These are phyloP conservation scores for Pampusana beccarii DNA, from an alignment of 2,113 vertebrate genomes.

Conservation along the genomic window DNA sequence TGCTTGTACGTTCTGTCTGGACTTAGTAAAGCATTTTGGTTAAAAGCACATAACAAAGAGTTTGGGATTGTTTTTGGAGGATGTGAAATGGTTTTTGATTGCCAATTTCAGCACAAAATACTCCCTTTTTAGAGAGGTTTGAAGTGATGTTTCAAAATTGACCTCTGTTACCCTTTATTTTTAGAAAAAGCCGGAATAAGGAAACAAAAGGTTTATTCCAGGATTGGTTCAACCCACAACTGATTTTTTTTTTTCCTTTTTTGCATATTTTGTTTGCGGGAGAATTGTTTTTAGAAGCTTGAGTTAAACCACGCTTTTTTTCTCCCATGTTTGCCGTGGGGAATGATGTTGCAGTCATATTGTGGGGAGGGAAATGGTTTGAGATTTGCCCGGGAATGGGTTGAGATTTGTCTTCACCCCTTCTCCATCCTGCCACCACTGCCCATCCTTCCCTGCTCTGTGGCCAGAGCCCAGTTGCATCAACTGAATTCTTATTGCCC, in stretches of 20 bases:
- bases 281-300: neutral
- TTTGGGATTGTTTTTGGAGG: neutral
- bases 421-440: neutral
- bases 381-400: neutral
- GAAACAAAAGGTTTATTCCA: neutral
- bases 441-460: accelerated
- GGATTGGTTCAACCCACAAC: neutral
- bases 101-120: neutral
- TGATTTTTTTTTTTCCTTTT: neutral
- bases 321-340: accelerated
- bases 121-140: neutral
- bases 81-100: conserved; percentile 23
- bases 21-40: conserved; percentile 34
- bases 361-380: neutral
- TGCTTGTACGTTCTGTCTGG: neutral
- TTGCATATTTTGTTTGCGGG: neutral
- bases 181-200: neutral
- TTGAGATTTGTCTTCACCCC: neutral
- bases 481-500: neutral
- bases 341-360: neutral
- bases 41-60: conserved; percentile 12
- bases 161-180: neutral
- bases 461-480: accelerated
- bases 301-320: neutral
- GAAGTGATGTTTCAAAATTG: neutral